Base-by-base conservation (phyloP, 2,113 vertebrate genomes). In the Tragulus kanchil region DNA sequence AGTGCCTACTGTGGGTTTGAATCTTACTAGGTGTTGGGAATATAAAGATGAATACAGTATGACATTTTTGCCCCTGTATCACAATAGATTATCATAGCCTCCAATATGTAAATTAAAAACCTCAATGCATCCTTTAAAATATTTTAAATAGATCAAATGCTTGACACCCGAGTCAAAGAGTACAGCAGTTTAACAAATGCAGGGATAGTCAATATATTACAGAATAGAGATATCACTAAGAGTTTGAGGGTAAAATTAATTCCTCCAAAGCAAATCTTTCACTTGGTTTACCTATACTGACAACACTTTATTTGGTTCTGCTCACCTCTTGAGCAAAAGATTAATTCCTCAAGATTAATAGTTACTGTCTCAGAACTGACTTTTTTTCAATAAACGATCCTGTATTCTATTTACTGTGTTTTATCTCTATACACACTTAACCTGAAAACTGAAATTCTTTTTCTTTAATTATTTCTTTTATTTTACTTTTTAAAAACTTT, bases 141-240 rank as follows among this genome's bases (percentile, higher is more conserved):
- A 42, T 89, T 97, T 90, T 52, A 93, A 89, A 82, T 82, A 94
- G 59, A 92, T 59, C 58, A 84, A 73, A 75, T 87, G 73, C 59
- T 69, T 83, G 25, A 79, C 16, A 89, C 82, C 5, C 62, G 61
- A 94, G 17, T 81, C 59, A 94, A 54, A 87, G 54, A 79, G 21
- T 56, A 52, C 11, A 28, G 59, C 75, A 78, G 15, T 71, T 95
- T 71, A 79, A 84, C 28, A 96, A 79, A 94, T 42, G 84, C 13
- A 59, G n/a, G 14, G 5, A 64, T 17, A 81, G 59, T 71, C 62
- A 86, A 52, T 31, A 62, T 62, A 25, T 61, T 45, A 52, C 5
- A 89, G 26, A 82, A 85, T 36, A 83, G 62, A 77, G 8, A 36
- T 69, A 45, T 45, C 82, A 85, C 31, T 85, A 71, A 88, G 71